Evolutionary conservation across 2,113 vertebrate species (phyloP).

Genomic region (Plotosus lineatus): DNA sequence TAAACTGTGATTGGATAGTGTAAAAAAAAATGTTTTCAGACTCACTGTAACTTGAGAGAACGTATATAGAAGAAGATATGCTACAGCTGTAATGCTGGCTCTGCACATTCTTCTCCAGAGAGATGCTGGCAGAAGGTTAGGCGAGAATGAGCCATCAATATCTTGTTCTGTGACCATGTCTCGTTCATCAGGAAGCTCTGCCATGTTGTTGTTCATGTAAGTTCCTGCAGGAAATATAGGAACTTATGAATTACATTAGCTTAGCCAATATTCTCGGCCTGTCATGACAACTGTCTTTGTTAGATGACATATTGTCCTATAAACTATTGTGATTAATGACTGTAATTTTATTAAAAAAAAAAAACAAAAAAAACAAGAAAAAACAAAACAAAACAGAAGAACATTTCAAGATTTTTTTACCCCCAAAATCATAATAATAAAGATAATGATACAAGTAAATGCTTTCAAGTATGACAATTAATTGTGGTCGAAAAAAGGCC

Average conservation of each 20-base stretch:
- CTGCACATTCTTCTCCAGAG: constrained; percentile 71
- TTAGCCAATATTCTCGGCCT: too few relatives aligned
- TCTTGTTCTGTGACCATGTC: constrained; percentile 51
- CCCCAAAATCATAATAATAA: too few relatives aligned
- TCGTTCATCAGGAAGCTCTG: constrained; percentile 45
- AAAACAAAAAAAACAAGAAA: too few relatives aligned
- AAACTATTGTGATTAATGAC: too few relatives aligned
- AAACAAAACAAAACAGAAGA: too few relatives aligned
- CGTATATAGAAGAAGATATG: constrained; percentile 78
- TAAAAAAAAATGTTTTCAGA: background rate
- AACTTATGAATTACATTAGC: background rate
- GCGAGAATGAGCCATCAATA: constrained; percentile 40
- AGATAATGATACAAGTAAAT: too few relatives aligned
- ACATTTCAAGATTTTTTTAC: too few relatives aligned
- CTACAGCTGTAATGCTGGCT: constrained; percentile 74
- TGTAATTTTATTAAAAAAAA: too few relatives aligned
- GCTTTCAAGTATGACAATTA: too few relatives aligned
- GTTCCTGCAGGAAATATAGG: constrained; percentile 59
- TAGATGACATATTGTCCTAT: too few relatives aligned
- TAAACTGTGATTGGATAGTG: background rate
- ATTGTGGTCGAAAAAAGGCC: too few relatives aligned
- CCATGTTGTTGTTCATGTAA: constrained; percentile 61
- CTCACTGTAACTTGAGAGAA: constrained; percentile 89
- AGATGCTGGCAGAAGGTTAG: constrained; percentile 48
- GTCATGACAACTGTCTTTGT: too few relatives aligned